Percentiles rank a stretch among this genome's conserved stretches.
These are phyloP conservation scores for Sericinus montela DNA, from an alignment of 2,888 invertebrate species.

Conservation along the genomic window DNA sequence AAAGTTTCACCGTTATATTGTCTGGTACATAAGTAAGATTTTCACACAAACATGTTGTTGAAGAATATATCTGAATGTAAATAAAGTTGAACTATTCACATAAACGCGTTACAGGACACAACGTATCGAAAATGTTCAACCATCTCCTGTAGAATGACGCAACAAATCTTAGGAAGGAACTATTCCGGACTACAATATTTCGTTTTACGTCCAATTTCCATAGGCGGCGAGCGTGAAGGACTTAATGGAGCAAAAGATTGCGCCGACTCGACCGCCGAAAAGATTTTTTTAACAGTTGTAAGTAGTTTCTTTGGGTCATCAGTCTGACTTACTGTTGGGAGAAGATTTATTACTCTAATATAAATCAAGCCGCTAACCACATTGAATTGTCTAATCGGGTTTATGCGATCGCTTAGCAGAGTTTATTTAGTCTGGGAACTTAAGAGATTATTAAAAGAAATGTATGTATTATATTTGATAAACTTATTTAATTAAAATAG, in stretches of 20 bases:
- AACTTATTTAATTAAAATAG: too few relatives aligned
- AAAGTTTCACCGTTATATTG: too few relatives aligned
- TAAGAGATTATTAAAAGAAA: too few relatives aligned
- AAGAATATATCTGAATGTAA: neutral
- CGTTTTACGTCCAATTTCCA: slow-evolving; percentile 76
- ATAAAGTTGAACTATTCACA: slow-evolving; percentile 1
- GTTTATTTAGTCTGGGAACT: too few relatives aligned
- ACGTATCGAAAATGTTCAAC: slow-evolving; percentile 18
- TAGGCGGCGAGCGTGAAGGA: slow-evolving; percentile 74
- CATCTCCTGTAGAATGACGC: slow-evolving; percentile 27
- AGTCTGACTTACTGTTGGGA: slow-evolving; percentile 10
- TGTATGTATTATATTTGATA: too few relatives aligned
- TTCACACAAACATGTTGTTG: neutral
- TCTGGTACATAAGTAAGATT: too few relatives aligned
- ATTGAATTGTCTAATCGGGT: slow-evolving; percentile 4
- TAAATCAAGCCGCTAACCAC: slow-evolving; percentile 14
- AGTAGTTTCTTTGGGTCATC: slow-evolving; percentile 27
- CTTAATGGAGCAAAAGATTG: slow-evolving; percentile 77
- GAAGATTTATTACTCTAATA: slow-evolving; percentile 16
- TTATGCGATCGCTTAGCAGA: slow-evolving; percentile 1
- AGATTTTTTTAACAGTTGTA: slow-evolving; percentile 55
- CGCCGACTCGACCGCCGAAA: slow-evolving; percentile 59
- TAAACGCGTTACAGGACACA: slow-evolving; percentile 19
- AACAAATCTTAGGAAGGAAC: slow-evolving; percentile 60
- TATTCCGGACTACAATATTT: slow-evolving; percentile 68